Evolutionary conservation across 2,888 invertebrate genomes (phyloP).

Genomic region (Nipponacmea schrenckii): DNA sequence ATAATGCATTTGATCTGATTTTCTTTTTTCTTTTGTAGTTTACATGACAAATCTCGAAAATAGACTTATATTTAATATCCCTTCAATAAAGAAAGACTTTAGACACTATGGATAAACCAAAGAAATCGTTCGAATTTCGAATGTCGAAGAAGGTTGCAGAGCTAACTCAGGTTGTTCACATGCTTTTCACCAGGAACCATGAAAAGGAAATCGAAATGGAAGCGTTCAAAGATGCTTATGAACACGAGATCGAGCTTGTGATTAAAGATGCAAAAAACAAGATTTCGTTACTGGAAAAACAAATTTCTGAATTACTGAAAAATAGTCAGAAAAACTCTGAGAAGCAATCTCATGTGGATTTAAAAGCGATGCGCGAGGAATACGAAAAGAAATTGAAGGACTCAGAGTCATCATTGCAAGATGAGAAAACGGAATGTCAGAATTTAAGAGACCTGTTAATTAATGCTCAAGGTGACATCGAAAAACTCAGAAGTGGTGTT

Average conservation of each 20-base stretch:
- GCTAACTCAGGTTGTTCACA: conserved; percentile 66
- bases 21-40: too few species aligned
- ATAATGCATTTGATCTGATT: too few species aligned
- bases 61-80: too few species aligned
- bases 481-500: conserved; percentile 51
- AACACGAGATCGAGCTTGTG: conserved; percentile 56
- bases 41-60: too few species aligned
- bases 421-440: conserved; percentile 58
- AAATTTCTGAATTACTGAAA: conserved; percentile 38
- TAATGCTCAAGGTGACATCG: conserved; percentile 61
- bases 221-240: conserved; percentile 61
- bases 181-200: conserved; percentile 66
- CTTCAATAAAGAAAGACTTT: too few species aligned
- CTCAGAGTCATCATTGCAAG: conserved; percentile 48
- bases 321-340: conserved; percentile 31
- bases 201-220: conserved; percentile 66
- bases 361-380: conserved; percentile 32
- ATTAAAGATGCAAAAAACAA: conserved; percentile 52
- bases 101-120: conserved; percentile 34
- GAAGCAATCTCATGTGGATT: not conserved
- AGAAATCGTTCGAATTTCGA: conserved; percentile 62
- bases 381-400: conserved; percentile 40
- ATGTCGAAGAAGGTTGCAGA: conserved; percentile 68
- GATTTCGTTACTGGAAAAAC: conserved; percentile 44
- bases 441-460: conserved; percentile 59